Base-by-base conservation (phyloP, 2,797 vertebrate species). In the Sebastes steindachneri region DNA sequence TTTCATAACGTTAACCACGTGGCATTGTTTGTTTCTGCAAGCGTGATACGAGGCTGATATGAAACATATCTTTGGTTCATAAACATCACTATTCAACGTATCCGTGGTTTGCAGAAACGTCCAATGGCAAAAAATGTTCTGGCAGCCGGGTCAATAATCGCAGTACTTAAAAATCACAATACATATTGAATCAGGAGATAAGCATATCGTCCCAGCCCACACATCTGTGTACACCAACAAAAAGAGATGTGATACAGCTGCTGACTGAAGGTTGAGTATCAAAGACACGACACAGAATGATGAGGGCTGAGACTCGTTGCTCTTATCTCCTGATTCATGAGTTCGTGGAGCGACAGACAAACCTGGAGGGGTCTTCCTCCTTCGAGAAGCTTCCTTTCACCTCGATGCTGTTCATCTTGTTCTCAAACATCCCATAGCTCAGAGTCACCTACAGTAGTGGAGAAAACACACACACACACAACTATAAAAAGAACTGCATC, bases 331-430 rank as follows among this genome's bases (percentile, higher is more conserved):
- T 75, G 60, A 68, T 6, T 78, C 53, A 60, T 9, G n/a, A 68
- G 64, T 45, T 3, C 12, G 17, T 11, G 37, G 14, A 54, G 35
- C 5, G 4, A 19, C 10, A 54, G 29, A 84, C 84, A 64, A 75
- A 98, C 98, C 98, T 97, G 88, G 97, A 99, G 2, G 97, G 97
- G 83, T 99, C 98, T 2, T 97, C 95, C 21, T 96, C 90, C 0
- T 83, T 90, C 0, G 96, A 95, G 91, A 98, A 97, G 29, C 95
- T 92, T 48, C 97, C 97, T 0, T 89, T 95, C 57, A 98, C 91
- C 68, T 96, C 92, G 26, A 99, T 95, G 75, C 96, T 95, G 51
- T 98, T 99, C 88, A 97, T 95, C 75, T 97, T 98, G 87, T 97
- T 95, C 87, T 98, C 97, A 86, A 99, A 96, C 86, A 96, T 86